phyloP scores from a whole-genome alignment of 2,888 invertebrate genomes.

The Athripsodes cinereus region DNA sequence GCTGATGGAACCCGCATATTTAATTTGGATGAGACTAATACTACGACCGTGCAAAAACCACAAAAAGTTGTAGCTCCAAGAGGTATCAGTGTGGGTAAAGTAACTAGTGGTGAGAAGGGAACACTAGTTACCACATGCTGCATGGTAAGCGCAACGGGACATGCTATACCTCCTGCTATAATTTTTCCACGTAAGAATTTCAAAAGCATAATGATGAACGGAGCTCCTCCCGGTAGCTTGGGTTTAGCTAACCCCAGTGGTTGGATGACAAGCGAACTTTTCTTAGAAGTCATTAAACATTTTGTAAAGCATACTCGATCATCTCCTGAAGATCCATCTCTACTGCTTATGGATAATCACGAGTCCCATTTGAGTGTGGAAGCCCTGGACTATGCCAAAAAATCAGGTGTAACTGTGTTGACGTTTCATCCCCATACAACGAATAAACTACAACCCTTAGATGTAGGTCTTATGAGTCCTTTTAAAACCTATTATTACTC shows the following conservation, averaged over 20 bases:
- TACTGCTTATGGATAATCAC: conserved; percentile 33
- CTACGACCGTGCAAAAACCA: conserved; percentile 33
- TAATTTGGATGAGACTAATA: conserved; percentile 34
- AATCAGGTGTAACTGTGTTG: neutral
- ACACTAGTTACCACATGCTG: conserved; percentile 29
- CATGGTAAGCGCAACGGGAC: conserved; percentile 28
- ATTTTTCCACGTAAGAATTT: conserved; percentile 27
- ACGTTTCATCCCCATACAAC: conserved; percentile 3
- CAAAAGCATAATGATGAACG: conserved; percentile 30
- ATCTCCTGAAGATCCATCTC: conserved; percentile 30
- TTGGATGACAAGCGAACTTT: conserved; percentile 34
- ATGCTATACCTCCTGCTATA: conserved; percentile 28
- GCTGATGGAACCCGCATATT: conserved; percentile 32
- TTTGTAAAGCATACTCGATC: conserved; percentile 31
- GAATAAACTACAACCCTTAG: conserved; percentile 1
- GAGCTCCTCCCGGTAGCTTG: conserved; percentile 34
- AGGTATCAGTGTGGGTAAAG: conserved; percentile 28
- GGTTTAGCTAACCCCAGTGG: conserved; percentile 33
- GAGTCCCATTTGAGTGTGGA: conserved; percentile 29
- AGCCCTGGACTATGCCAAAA: neutral
- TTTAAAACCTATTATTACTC: conserved; percentile 3
- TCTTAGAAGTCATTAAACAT: conserved; percentile 33
- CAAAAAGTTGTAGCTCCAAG: conserved; percentile 32
- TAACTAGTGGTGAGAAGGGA: conserved; percentile 32
- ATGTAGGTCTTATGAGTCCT: neutral